Evolutionary conservation across 2,888 invertebrate species (phyloP).

Genomic region (Helleia helle): DNA sequence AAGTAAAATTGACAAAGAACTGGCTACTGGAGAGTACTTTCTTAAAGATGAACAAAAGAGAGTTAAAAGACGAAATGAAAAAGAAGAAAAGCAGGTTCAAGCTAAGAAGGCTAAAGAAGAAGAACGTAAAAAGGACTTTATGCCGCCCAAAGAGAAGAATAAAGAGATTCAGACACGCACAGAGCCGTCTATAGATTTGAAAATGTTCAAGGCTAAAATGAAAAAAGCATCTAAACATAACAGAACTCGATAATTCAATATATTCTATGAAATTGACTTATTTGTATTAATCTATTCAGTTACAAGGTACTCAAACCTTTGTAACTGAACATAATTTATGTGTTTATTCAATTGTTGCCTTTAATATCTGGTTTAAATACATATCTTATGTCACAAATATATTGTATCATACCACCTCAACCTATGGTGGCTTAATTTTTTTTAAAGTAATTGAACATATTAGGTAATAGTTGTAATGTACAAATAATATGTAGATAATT

Average conservation of each 20-base stretch:
- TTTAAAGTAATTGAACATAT: too few relatives aligned
- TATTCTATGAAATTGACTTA: neutral
- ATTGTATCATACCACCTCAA: too few relatives aligned
- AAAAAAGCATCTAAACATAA: conserved; percentile 74
- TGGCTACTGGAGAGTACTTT: conserved; percentile 98
- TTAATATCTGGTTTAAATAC: too few relatives aligned
- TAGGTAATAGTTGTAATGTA: too few relatives aligned
- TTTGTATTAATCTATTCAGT: too few relatives aligned
- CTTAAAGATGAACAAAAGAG: conserved; percentile 87
- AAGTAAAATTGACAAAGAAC: conserved; percentile 93
- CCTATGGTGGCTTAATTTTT: too few relatives aligned
- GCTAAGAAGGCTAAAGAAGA: conserved; percentile 83
- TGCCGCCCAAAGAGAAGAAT: conserved; percentile 82
- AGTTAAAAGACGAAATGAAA: conserved; percentile 81
- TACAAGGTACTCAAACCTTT: too few relatives aligned
- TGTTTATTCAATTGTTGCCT: too few relatives aligned
- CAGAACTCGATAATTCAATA: conserved; percentile 29
- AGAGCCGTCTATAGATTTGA: conserved; percentile 75
- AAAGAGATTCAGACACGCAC: conserved; percentile 26
- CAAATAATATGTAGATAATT: too few relatives aligned
- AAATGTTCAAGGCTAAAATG: conserved; percentile 83
- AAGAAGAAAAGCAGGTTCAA: conserved; percentile 84
- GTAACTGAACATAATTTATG: too few relatives aligned
- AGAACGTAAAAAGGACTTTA: conserved; percentile 84
- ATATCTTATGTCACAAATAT: too few relatives aligned